A percentile compares a stretch with the other conserved stretches of the same genome.
Evolutionary conservation across 2,797 vertebrate genomes (phyloP).

Genomic region (Crenichthys baileyi): DNA sequence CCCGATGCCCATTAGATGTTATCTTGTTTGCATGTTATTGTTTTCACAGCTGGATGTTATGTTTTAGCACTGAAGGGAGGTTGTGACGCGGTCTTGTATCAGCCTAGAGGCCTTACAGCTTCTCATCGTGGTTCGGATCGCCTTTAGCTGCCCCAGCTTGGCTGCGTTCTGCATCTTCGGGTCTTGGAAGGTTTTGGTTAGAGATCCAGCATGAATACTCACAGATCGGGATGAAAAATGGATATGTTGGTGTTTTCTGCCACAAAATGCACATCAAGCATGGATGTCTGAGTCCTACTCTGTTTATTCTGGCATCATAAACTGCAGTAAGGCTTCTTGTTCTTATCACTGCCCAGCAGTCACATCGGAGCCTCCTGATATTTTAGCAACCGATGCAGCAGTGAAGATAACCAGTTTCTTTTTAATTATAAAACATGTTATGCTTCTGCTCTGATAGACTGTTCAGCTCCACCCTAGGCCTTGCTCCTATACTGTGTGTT

Average conservation of each 20-base stretch:
- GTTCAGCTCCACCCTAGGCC: constrained; percentile 62
- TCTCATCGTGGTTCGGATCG: constrained; percentile 36
- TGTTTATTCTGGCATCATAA: constrained; percentile 52
- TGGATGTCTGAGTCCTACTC: constrained; percentile 61
- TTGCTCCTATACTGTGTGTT: constrained; percentile 61
- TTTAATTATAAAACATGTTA: constrained; percentile 42
- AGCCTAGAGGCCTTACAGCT: constrained; percentile 63
- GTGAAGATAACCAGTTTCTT: constrained; percentile 45
- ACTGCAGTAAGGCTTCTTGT: constrained; percentile 40
- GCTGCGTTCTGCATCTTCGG: constrained; percentile 5
- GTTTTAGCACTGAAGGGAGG: constrained; percentile 21
- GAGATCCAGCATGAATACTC: constrained; percentile 27
- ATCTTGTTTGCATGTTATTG: constrained; percentile 55
- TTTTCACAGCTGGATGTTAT: constrained; percentile 43
- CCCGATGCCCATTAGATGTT: constrained; percentile 35
- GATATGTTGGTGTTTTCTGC: constrained; percentile 39
- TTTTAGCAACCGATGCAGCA: constrained; percentile 42
- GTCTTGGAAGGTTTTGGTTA: constrained; percentile 4
- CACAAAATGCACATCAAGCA: constrained; percentile 33
- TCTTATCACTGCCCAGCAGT: constrained; percentile 59
- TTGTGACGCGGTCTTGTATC: constrained; percentile 13
- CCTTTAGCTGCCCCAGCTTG: constrained; percentile 25
- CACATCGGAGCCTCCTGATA: constrained; percentile 27
- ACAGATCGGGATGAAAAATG: background rate
- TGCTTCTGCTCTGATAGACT: constrained; percentile 67